Percentiles rank a stretch among this genome's conserved stretches.
These are phyloP conservation scores for Thunnus thynnus DNA, from an alignment of 2,113 vertebrate genomes.

Conservation along the genomic window DNA sequence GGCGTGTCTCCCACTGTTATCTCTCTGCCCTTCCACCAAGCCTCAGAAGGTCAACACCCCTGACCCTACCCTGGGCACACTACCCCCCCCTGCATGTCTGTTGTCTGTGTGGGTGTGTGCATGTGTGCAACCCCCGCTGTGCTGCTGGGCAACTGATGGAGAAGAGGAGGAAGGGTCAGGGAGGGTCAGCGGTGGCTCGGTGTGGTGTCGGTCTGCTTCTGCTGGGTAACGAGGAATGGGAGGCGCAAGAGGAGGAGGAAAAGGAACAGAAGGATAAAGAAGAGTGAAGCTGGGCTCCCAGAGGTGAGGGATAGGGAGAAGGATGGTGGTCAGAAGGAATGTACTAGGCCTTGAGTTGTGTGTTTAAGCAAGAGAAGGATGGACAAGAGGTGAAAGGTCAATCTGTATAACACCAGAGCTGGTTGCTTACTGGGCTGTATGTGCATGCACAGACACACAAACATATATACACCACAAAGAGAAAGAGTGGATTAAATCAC, in stretches of 20 bases:
- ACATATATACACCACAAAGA: background rate
- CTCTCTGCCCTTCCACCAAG: conserved; percentile 53
- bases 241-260: conserved; percentile 43
- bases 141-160: conserved; percentile 59
- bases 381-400: conserved; percentile 53
- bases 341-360: conserved; percentile 54
- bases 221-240: conserved; percentile 57
- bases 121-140: conserved; percentile 16
- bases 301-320: conserved; percentile 55
- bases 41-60: conserved; percentile 68
- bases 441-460: conserved; percentile 5
- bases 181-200: conserved; percentile 61
- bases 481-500: conserved; percentile 6
- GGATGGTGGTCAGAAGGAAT: conserved; percentile 59
- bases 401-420: conserved; percentile 29
- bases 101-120: conserved; percentile 55
- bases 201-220: conserved; percentile 60
- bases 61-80: conserved; percentile 65
- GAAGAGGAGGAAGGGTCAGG: conserved; percentile 61
- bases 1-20: conserved; percentile 67
- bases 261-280: conserved; percentile 29
- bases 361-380: conserved; percentile 44
- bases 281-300: conserved; percentile 40
- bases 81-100: conserved; percentile 13
- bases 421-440: conserved; percentile 20